A percentile compares a stretch with the other conserved stretches of the same genome.
These are phyloP conservation scores for Notechis scutatus DNA, from an alignment of 2,113 vertebrate genomes.

Conservation along the genomic window DNA sequence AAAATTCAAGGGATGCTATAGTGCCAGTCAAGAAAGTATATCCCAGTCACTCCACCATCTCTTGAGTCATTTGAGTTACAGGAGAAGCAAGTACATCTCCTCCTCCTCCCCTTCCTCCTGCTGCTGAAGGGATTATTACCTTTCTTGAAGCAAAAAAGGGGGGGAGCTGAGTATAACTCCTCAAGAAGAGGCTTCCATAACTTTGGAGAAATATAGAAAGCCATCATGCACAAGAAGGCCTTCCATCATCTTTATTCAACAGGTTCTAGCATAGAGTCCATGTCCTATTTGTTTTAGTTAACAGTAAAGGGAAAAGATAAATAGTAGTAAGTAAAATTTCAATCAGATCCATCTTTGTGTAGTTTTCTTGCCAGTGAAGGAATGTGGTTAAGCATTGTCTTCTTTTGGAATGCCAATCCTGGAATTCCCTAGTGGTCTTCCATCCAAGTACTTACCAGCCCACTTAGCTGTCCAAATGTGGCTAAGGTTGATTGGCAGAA, in stretches of 20 bases:
- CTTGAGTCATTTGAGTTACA: not conserved
- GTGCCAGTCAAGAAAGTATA: not conserved
- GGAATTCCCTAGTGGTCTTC: not conserved
- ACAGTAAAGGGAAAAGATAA: not conserved
- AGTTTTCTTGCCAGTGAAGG: not conserved
- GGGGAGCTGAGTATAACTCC: not conserved
- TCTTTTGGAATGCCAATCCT: not conserved
- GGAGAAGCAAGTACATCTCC: not conserved
- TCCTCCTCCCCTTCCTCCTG: not conserved
- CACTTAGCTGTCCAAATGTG: not conserved
- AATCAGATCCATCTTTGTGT: not conserved
- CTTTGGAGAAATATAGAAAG: not conserved
- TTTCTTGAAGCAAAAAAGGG: not conserved
- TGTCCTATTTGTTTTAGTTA: not conserved
- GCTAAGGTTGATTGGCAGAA: not conserved
- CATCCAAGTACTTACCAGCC: not conserved
- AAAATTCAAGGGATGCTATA: not conserved
- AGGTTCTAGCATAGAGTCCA: not conserved
- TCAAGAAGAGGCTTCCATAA: not conserved
- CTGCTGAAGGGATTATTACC: not conserved
- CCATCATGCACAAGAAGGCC: not conserved
- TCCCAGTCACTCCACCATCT: not conserved
- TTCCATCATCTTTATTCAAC: not conserved
- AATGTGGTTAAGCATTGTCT: not conserved
- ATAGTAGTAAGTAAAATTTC: not conserved